These are phyloP conservation scores for Stigmatopora nigra DNA, from an alignment of 2,113 vertebrate genomes.

Conservation along the genomic window DNA sequence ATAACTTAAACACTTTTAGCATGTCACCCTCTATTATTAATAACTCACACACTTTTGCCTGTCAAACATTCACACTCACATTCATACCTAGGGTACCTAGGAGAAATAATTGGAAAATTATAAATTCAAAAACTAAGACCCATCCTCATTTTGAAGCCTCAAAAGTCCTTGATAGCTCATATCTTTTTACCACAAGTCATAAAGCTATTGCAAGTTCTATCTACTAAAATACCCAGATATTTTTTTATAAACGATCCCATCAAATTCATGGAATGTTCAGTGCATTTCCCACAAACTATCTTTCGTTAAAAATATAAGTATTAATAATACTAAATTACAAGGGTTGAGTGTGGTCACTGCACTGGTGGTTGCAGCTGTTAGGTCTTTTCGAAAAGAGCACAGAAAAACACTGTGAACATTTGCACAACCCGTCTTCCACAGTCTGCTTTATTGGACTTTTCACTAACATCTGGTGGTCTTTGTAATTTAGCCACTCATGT, in stretches of 20 bases:
- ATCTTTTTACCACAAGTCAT: not conserved
- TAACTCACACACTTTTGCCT: too few species aligned
- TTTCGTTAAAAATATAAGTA: not conserved
- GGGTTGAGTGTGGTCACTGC: not conserved
- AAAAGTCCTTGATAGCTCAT: not conserved
- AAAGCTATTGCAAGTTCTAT: not conserved
- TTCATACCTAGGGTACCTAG: too few species aligned
- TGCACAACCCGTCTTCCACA: constrained; percentile 9
- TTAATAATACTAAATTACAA: not conserved
- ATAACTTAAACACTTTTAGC: too few species aligned
- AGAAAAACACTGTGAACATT: constrained; percentile 1
- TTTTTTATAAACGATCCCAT: not conserved
- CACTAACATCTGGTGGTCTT: constrained; percentile 35
- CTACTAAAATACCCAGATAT: not conserved
- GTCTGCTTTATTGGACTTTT: constrained; percentile 17
- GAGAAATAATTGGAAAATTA: too few species aligned
- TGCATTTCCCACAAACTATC: not conserved
- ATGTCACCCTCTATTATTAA: too few species aligned
- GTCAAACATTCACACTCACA: too few species aligned
- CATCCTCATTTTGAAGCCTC: not conserved
- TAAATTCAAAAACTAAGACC: not conserved
- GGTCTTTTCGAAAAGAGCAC: not conserved
- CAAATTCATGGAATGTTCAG: not conserved
- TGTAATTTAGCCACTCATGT: constrained; percentile 58
- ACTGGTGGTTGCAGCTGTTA: not conserved